These are phyloP conservation scores for Eretmocerus hayati DNA, from an alignment of 2,888 invertebrate genomes.

Conservation along the genomic window DNA sequence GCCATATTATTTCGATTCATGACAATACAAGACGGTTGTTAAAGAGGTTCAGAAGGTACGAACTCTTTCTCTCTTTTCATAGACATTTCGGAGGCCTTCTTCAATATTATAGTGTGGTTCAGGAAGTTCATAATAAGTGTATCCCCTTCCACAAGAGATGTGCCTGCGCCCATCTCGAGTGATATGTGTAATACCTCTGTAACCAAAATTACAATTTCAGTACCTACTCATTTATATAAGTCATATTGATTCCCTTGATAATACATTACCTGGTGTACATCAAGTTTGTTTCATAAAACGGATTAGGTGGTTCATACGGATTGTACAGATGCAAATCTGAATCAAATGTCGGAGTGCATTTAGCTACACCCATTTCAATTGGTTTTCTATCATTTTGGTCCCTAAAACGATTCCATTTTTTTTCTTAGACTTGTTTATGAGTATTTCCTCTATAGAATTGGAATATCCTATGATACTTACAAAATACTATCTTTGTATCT, in stretches of 20 bases:
- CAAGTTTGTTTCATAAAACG: constrained; percentile 29
- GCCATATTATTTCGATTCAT: too few relatives aligned
- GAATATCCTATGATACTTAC: too few relatives aligned
- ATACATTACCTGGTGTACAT: constrained; percentile 38
- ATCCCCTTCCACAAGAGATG: constrained; percentile 40
- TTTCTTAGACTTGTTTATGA: too few relatives aligned
- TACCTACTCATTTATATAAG: background rate
- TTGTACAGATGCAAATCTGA: constrained; percentile 26
- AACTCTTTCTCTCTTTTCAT: constrained; percentile 32
- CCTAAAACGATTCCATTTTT: too few relatives aligned
- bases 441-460: too few relatives aligned
- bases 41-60: too few relatives aligned
- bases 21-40: too few relatives aligned
- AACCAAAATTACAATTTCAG: constrained; percentile 1
- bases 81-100: constrained; percentile 24
- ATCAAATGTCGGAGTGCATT: constrained; percentile 6
- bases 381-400: too few relatives aligned
- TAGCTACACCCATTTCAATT: constrained; percentile 7
- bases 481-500: too few relatives aligned
- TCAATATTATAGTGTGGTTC: constrained; percentile 26
- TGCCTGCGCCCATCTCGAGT: constrained; percentile 34
- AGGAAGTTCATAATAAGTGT: constrained; percentile 34
- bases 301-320: constrained; percentile 30
- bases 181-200: constrained; percentile 31
- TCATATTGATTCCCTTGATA: background rate